Base-by-base conservation (phyloP, 2,113 vertebrate species). In the Ctenodactylus gundi region DNA sequence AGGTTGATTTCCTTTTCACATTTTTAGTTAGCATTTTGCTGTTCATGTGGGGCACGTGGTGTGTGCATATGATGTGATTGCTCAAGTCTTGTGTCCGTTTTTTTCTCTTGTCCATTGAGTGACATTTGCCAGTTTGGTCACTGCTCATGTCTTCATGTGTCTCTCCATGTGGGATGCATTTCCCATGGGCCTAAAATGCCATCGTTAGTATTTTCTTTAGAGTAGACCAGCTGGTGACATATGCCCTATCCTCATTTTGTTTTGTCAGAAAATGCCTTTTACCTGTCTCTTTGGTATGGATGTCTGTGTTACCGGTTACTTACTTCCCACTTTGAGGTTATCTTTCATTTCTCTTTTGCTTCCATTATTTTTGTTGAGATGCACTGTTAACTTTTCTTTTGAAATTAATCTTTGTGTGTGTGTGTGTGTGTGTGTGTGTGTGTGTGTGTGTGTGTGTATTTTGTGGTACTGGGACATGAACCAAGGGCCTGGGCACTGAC, bases 361-460 rank as follows among this genome's bases (percentile, higher is more conserved):
- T 62, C 55, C 44, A 46, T 87, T 84, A 46, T 93, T 89, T 90
- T n/a, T 81, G 25, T 92, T 78, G 39, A 88, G 44, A 90, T 92
- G 23, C 67, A 4, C 31, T 84, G n/a, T 78, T 21, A n/a, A 12
- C 51, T 77, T 3, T 11, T 87, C 34, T 68, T 93, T 93, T 93
- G 82, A 84, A 88, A 31, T 78, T 75, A 67, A 36, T 70, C 25
- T 62, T 4, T 91, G 46, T 94, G 46, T 49, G 70, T 77, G 6
- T n/a, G 55, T 64, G n/a, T 91, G 46, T 94, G 46, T 49, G 70
- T 77, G 6, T n/a, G 55, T 64, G n/a, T 91, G 46, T 94, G 46
- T 49, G 70, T 77, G 6, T n/a, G 55, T 64, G n/a, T 91, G 46
- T 94, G 46, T 49, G 70, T 77, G 6, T n/a, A n/a, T n/a, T n/a